Percentiles rank a stretch among this genome's conserved stretches.
Evolutionary conservation across 2,113 vertebrate genomes (phyloP).

Genomic region (Channa argus): DNA sequence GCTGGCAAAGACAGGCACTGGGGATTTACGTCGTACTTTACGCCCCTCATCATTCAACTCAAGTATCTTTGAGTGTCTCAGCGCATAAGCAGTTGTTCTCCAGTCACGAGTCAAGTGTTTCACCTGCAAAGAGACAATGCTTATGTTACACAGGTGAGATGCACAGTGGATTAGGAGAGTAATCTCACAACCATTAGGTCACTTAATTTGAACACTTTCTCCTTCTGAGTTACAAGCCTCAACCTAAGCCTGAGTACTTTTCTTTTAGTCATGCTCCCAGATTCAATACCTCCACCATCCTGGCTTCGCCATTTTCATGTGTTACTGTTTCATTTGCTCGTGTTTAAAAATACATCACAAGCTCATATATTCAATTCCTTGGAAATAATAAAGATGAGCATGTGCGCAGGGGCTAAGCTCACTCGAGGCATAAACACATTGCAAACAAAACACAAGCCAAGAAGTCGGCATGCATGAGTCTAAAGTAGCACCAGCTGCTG

Average conservation of each 20-base stretch:
- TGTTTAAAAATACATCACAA: background rate
- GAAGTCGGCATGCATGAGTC: conserved; percentile 33
- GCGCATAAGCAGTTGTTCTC: conserved; percentile 93
- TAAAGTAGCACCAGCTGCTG: conserved; percentile 58
- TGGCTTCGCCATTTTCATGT: background rate
- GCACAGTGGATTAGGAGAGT: background rate
- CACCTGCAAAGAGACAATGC: conserved; percentile 82
- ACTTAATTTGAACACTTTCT: background rate
- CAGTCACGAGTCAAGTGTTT: conserved; percentile 97
- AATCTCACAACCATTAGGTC: background rate
- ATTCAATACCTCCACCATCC: conserved; percentile 11
- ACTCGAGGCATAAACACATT: conserved; percentile 26
- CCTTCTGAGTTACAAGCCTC: background rate
- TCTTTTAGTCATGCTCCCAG: conserved; percentile 1
- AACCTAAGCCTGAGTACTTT: background rate
- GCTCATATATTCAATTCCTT: background rate
- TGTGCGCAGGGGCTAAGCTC: background rate
- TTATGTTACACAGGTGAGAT: conserved; percentile 35
- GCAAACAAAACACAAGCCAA: background rate
- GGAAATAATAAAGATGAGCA: conserved; percentile 4
- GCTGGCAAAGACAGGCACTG: conserved; percentile 91
- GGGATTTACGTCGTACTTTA: conserved; percentile 91
- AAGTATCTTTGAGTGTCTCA: conserved; percentile 88
- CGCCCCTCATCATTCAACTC: conserved; percentile 93
- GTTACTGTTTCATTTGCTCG: background rate